Evolutionary conservation across 2,797 vertebrate genomes (phyloP).

Genomic region (Pitangus sulphuratus): DNA sequence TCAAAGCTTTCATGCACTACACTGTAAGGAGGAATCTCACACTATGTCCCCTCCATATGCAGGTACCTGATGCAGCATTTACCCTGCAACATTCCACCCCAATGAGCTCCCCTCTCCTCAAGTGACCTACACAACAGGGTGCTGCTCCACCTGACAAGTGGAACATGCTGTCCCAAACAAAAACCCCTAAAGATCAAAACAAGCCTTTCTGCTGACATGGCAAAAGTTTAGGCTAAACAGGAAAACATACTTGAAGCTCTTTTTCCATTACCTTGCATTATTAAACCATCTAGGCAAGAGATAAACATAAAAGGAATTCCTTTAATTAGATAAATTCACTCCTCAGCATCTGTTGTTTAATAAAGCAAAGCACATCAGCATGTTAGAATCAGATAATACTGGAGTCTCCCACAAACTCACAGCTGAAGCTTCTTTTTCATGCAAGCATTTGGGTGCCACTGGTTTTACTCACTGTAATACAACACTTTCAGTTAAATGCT

Average conservation of each 20-base stretch:
- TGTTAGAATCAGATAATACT: constrained; percentile 36
- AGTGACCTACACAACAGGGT: not conserved
- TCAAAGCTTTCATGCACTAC: not conserved
- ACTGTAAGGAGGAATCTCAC: not conserved
- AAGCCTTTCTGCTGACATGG: constrained; percentile 49
- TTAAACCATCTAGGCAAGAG: constrained; percentile 40
- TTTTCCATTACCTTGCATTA: constrained; percentile 64
- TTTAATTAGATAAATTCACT: constrained; percentile 63
- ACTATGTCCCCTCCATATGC: rapidly evolving
- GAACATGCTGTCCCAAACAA: not conserved
- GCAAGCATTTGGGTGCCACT: not conserved
- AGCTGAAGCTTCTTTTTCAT: constrained; percentile 4
- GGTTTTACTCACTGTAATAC: constrained; percentile 15
- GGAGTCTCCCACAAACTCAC: constrained; percentile 45
- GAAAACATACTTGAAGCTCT: constrained; percentile 40
- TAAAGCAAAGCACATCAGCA: constrained; percentile 47
- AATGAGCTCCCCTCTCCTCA: not conserved
- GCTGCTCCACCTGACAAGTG: not conserved
- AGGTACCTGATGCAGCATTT: not conserved
- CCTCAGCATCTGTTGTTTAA: constrained; percentile 52
- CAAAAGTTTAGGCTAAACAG: constrained; percentile 51
- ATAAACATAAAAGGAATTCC: constrained; percentile 71
- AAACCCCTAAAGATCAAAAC: constrained; percentile 30
- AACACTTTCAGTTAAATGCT: constrained; percentile 3
- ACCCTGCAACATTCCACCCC: not conserved